Evolutionary conservation across 1,140 invertebrate species (phyloP), one percentile per base, ranked within the genome.

Genomic region (Panagrolaimus sp.): DNA sequence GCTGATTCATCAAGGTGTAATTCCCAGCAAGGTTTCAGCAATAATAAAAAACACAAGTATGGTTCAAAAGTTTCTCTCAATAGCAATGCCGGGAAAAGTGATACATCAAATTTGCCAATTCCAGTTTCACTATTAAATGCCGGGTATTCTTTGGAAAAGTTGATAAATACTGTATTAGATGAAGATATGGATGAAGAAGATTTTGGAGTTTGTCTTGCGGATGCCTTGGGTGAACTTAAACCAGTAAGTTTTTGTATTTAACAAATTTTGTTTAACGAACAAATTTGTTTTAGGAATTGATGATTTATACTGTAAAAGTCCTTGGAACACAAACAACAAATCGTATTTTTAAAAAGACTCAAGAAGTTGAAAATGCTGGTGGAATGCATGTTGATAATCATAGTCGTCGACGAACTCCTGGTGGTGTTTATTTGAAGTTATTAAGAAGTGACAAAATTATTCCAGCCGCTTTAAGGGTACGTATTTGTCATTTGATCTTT

Each of bases 361-460:
- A 71, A 26, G 64, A 75, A 55, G 28, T 70, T 26, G 73, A 75
- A 43, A 63, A 73, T 26, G 28, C 28, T n/a, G 73, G 73, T 4
- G 73, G 70, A 72, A 81, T 83, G 75, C 64, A 67, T 24, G 66
- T 47, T 17, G 26, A 69, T 45, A 65, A 70, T 26, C 63, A 68
- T n/a, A 46, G 38, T 32, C 47, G 73, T 12, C 55, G 74, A 43
- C 43, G 73, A 65, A 73, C 70, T 7, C 73, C 74, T 14, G 71
- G 71, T 38, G 73, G 71, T 17, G 68, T 76, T n/a, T 73, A 74
- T 58, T 63, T 76, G 63, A 26, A 76, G 43, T 43, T 73, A 17
- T 66, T 71, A 28, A 21, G 52, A 58, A 58, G 52, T 28, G 52
- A 58, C 17, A 58, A 58, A 58, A 12, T 58, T 28, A 58, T 58